Evolutionary conservation across 2,888 invertebrate genomes (phyloP).

Genomic region (Emmelina monodactyla): DNA sequence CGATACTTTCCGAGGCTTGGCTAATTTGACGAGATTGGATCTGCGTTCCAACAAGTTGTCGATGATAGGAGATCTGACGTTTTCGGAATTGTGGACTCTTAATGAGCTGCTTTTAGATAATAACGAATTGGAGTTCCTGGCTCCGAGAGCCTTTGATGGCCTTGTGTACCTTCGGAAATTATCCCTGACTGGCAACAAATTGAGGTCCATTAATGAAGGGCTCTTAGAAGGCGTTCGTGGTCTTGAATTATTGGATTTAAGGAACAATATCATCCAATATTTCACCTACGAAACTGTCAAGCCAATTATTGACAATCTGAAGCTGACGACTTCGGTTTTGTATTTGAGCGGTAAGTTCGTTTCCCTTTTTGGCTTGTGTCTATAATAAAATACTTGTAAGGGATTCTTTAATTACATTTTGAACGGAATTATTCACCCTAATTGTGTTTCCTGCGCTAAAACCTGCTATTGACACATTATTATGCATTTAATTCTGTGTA

Average conservation of each 20-base stretch:
- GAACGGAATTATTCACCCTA: neutral
- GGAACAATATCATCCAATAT: constrained; percentile 79
- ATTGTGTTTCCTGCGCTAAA: too few species aligned
- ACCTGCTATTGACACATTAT: too few species aligned
- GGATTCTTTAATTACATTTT: neutral
- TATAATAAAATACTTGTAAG: neutral
- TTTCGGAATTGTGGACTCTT: constrained; percentile 79
- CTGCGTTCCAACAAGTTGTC: constrained; percentile 78
- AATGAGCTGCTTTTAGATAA: constrained; percentile 75
- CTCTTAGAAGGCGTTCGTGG: constrained; percentile 77
- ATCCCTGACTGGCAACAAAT: constrained; percentile 78
- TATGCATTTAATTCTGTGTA: too few species aligned
- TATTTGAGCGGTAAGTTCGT: constrained; percentile 51
- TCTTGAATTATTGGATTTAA: constrained; percentile 78
- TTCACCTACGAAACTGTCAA: constrained; percentile 78
- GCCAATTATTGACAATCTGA: constrained; percentile 79
- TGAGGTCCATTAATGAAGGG: constrained; percentile 75
- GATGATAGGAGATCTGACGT: constrained; percentile 81
- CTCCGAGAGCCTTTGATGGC: constrained; percentile 80
- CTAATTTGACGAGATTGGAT: constrained; percentile 76
- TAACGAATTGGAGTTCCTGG: constrained; percentile 75
- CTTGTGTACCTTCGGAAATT: constrained; percentile 76
- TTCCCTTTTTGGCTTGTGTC: too few species aligned
- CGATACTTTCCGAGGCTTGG: constrained; percentile 79
- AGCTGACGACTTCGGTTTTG: constrained; percentile 54